Evolutionary conservation across 2,113 vertebrate species (phyloP).

Genomic region (Chaetops frenatus): DNA sequence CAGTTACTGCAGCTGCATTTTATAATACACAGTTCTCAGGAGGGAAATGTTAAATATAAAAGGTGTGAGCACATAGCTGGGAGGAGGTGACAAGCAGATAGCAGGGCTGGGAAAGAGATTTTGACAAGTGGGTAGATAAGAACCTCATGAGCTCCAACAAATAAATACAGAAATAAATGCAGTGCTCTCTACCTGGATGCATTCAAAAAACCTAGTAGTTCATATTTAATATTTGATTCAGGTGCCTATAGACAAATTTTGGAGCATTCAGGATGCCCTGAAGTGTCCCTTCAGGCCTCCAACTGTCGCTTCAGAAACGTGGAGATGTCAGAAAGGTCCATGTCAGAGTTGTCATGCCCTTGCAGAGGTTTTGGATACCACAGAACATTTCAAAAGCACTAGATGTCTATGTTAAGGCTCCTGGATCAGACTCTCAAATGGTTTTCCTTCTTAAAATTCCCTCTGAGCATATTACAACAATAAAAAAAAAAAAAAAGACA

Average conservation of each 20-base stretch:
- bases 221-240: neutral
- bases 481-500: neutral
- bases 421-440: neutral
- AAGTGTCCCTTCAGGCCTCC: neutral
- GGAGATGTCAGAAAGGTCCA: neutral
- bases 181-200: neutral
- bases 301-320: neutral
- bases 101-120: neutral
- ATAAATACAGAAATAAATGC: neutral
- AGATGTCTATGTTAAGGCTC: neutral
- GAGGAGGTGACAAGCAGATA: neutral
- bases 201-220: neutral
- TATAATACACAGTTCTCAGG: neutral
- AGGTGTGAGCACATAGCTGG: neutral
- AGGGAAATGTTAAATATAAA: slow-evolving; percentile 12
- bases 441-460: neutral
- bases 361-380: neutral
- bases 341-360: neutral
- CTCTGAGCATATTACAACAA: neutral
- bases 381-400: neutral
- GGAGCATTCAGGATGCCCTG: neutral
- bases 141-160: neutral
- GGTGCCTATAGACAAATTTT: neutral
- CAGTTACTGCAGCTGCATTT: neutral
- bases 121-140: neutral